Percentiles rank a stretch among this genome's conserved stretches.
These are phyloP conservation scores for Acronicta alni DNA, from an alignment of 2,888 invertebrate genomes.

Conservation along the genomic window DNA sequence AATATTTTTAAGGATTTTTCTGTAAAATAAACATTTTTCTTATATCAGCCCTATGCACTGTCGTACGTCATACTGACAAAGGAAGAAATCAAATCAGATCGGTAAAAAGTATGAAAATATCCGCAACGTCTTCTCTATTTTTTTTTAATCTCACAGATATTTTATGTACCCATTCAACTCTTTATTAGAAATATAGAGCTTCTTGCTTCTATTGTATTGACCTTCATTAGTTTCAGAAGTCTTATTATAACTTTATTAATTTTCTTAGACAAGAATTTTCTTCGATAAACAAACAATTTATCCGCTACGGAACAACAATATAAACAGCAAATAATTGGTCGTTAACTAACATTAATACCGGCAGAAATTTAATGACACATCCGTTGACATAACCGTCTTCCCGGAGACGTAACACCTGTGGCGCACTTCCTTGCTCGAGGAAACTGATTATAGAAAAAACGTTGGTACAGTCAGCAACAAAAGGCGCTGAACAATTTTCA, in stretches of 20 bases:
- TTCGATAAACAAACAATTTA: conserved; percentile 9
- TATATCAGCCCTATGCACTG: too few relatives aligned
- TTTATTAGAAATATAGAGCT: not conserved
- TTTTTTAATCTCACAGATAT: too few relatives aligned
- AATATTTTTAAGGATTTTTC: too few relatives aligned
- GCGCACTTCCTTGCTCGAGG: conserved; percentile 12
- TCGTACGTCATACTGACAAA: too few relatives aligned
- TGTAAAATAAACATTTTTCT: too few relatives aligned
- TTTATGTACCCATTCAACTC: not conserved
- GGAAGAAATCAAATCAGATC: too few relatives aligned
- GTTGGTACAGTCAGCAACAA: too few relatives aligned
- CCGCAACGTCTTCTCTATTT: too few relatives aligned
- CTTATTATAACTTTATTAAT: not conserved
- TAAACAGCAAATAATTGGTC: conserved; percentile 28
- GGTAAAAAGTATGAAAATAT: too few relatives aligned
- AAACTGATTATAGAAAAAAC: not conserved
- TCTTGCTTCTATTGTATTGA: not conserved
- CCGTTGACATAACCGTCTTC: conserved; percentile 20
- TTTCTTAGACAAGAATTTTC: conserved; percentile 9
- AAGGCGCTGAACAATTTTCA: too few relatives aligned
- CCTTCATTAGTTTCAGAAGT: conserved; percentile 2
- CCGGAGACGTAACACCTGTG: conserved; percentile 3
- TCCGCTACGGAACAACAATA: not conserved
- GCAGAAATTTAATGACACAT: conserved; percentile 23
- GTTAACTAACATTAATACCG: conserved; percentile 24